phyloP scores from a whole-genome alignment of 1,140 invertebrate genomes.

The Drosophila pachea region DNA sequence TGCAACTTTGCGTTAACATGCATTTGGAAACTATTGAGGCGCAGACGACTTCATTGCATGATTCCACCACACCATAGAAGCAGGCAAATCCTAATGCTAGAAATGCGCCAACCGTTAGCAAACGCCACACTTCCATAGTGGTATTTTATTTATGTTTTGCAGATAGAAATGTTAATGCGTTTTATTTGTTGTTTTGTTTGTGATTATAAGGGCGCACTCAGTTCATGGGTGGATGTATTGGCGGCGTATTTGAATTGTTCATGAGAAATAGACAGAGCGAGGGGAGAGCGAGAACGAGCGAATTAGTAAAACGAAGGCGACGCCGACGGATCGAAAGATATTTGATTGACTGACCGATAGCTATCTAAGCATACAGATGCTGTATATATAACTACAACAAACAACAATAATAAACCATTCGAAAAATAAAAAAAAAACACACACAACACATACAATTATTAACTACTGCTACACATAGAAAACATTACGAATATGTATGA shows the following conservation, averaged over 20 bases:
- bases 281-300: not conserved
- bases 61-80: conserved; percentile 70
- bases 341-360: conserved; percentile 9
- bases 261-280: conserved; percentile 4
- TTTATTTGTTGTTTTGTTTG: conserved; percentile 4
- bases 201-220: not conserved
- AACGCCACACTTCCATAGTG: conserved; percentile 69
- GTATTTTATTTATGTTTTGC: conserved; percentile 9
- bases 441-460: conserved; percentile 37
- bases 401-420: conserved; percentile 50
- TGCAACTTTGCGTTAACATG: conserved; percentile 96
- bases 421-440: conserved; percentile 21
- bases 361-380: conserved; percentile 1
- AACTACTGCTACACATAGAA: conserved; percentile 43
- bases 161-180: conserved; percentile 1
- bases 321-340: conserved; percentile 25
- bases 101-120: conserved; percentile 63
- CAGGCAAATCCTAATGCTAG: conserved; percentile 57
- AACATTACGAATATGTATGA: conserved; percentile 29
- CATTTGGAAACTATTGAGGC: conserved; percentile 95
- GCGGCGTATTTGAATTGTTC: conserved; percentile 27
- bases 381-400: conserved; percentile 44
- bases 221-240: conserved; percentile 6
- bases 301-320: conserved; percentile 1
- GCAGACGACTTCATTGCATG: conserved; percentile 77